Evolutionary conservation across 2,888 invertebrate genomes (phyloP), one percentile per base, ranked within the genome.

Genomic region (Corythucha ciliata): DNA sequence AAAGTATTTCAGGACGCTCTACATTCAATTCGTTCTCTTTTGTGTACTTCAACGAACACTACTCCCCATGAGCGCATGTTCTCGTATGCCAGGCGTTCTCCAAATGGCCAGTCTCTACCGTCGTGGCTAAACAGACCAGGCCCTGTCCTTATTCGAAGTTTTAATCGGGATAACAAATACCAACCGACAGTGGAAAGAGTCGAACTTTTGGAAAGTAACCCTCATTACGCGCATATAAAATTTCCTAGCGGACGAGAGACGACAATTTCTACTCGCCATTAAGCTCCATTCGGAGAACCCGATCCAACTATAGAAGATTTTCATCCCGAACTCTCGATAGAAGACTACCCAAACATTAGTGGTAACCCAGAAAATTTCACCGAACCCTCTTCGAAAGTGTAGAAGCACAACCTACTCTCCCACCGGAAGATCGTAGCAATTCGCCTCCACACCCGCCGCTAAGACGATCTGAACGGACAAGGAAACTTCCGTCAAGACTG

Each of bases 121-220:
- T 22, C 26, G 10, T 48, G 48, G 48, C 39, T 48, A 12, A n/a
- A 16, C 4, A 16, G 7, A n/a, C 22, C 39, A 5, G 48, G 48
- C 8, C 25, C 40, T 20, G 40, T 48, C 2, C 39, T 48, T 8
- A 41, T 39, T 27, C 24, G 33, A 16, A 12, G 14, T 7, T 18
- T 21, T n/a, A 16, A 20, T 7, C 21, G 48, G 20, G 16, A 12
- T 7, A 46, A 22, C 29, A 59, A 58, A 48, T 58, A 58, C 52
- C 53, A 58, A 3, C 55, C 54, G 4, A 16, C 52, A 10, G 57
- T 59, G 8, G 57, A 58, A 18, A 52, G 58, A 58, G 59, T 53
- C 7, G 44, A 52, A 18, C 44, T 59, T 12, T 21, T 57, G 3
- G 50, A 58, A 48, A 53, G 48, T 2, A 59, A 49, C 24, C 20